These are phyloP conservation scores for Holacanthus passer DNA, from an alignment of 2,113 vertebrate genomes.

Conservation along the genomic window DNA sequence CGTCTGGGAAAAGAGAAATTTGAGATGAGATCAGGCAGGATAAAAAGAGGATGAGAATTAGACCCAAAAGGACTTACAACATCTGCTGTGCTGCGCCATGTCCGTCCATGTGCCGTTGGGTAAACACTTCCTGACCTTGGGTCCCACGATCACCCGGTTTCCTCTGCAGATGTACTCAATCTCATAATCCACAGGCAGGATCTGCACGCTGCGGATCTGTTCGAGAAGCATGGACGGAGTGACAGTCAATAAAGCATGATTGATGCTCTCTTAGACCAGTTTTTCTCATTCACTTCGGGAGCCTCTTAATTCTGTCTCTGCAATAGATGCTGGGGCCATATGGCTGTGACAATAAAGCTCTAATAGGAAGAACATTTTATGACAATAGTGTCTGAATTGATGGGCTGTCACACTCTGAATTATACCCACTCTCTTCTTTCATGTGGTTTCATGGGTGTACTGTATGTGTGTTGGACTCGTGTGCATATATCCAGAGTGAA, in stretches of 20 bases:
- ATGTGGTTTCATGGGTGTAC: not conserved
- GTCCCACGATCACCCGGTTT: conserved; percentile 91
- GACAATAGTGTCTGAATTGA: conserved; percentile 23
- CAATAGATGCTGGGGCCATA: conserved; percentile 26
- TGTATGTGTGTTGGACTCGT: not conserved
- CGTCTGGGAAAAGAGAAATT: not conserved
- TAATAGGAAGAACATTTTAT: conserved; percentile 7
- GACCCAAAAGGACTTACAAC: conserved; percentile 85
- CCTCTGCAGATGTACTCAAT: conserved; percentile 96
- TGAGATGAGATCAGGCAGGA: not conserved
- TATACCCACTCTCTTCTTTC: conserved; percentile 19
- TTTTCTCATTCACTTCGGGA: conserved; percentile 24
- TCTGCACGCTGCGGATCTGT: conserved; percentile 88
- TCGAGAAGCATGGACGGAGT: not conserved
- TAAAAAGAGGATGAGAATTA: not conserved
- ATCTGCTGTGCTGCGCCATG: conserved; percentile 89
- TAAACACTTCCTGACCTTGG: conserved; percentile 95
- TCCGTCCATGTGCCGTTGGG: conserved; percentile 94
- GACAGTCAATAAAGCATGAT: conserved; percentile 45
- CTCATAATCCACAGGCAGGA: conserved; percentile 95
- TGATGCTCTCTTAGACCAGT: conserved; percentile 36
- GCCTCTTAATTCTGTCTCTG: conserved; percentile 23
- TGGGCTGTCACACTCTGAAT: conserved; percentile 33
- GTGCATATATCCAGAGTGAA: not conserved
- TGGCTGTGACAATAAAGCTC: conserved; percentile 32